Percentiles rank a stretch among this genome's conserved stretches.
phyloP scores from a whole-genome alignment of 2,797 vertebrate genomes.

The Yasuhikotakia modesta region DNA sequence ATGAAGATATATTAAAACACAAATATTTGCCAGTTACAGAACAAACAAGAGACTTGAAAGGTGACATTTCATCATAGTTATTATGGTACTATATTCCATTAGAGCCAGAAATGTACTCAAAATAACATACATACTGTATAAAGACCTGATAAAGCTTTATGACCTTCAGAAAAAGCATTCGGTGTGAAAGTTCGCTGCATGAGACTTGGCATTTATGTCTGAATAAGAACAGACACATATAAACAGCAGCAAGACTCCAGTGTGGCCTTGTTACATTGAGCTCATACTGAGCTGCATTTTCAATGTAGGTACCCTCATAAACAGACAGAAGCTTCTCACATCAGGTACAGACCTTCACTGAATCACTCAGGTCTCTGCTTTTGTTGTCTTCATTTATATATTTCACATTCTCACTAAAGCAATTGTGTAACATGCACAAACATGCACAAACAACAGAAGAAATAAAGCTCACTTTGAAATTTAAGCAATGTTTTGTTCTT shows the following conservation, averaged over 20 bases:
- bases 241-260: background rate
- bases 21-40: no score
- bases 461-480: background rate
- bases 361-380: background rate
- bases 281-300: conserved; percentile 17
- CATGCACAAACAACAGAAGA: background rate
- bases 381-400: background rate
- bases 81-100: background rate
- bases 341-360: background rate
- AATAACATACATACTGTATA: background rate
- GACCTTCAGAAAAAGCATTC: background rate
- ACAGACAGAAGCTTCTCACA: background rate
- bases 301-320: conserved; percentile 2
- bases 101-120: background rate
- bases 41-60: background rate
- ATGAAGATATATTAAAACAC: no score
- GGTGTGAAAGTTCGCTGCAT: background rate
- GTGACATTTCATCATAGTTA: background rate
- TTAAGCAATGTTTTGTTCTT: background rate
- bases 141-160: background rate
- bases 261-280: background rate
- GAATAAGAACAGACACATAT: background rate
- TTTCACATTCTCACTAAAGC: background rate
- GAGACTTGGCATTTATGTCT: conserved; percentile 19
- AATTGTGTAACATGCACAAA: background rate